Conservation (phyloP, 2,113 vertebrate species). For the Rutilus rutilus region DNA sequence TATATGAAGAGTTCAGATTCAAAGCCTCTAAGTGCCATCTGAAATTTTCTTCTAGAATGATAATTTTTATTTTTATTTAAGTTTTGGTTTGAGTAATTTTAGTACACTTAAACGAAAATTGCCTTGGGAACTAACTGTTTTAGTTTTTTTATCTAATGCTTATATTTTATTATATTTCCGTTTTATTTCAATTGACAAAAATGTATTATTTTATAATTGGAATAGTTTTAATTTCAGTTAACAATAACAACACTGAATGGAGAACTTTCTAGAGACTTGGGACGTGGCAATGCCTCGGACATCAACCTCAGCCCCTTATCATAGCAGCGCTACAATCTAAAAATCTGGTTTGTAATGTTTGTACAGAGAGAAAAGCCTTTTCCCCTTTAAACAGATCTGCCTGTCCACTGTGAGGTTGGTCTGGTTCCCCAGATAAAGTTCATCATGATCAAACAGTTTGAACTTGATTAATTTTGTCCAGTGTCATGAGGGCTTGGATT, state of each 20-base stretch:
- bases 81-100: background rate
- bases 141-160: background rate
- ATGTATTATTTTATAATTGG: background rate
- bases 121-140: no score
- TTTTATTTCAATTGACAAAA: background rate
- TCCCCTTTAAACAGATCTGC: background rate
- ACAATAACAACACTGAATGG: background rate
- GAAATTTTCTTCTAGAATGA: no score
- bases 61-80: background rate
- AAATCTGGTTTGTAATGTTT: background rate
- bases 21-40: no score
- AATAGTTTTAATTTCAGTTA: background rate
- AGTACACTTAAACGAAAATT: background rate
- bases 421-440: constrained; percentile 5
- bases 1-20: no score
- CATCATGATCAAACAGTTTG: constrained; percentile 23
- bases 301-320: background rate
- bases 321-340: background rate
- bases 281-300: no score
- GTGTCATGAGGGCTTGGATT: constrained; percentile 7
- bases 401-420: background rate
- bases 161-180: background rate
- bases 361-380: background rate
- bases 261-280: background rate
- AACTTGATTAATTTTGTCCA: constrained; percentile 39